Base-by-base conservation (phyloP, 2,797 vertebrate genomes). In the Gymnocypris eckloni region DNA sequence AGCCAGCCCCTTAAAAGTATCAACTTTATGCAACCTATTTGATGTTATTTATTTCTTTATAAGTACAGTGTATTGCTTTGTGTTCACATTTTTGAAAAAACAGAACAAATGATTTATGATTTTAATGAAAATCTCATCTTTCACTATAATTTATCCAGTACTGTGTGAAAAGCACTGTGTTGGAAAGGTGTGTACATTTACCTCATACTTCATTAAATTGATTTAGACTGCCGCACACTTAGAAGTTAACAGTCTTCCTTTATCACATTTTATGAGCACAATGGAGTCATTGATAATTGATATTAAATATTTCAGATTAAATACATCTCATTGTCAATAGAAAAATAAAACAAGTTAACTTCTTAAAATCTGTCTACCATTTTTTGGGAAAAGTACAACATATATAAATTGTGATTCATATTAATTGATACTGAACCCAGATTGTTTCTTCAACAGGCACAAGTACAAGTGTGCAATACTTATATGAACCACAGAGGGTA, bases 121-220 rank as follows among this genome's bases (percentile, higher is more conserved):
- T 54, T 73, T 37, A 28, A 18, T 75, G 4, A 20, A 12, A 76
- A 18, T 54, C 5, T 54, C 6, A 78, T n/a, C 20, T 56, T 77
- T 56, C n/a, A 39, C 11, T 13, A 56, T 56, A 41, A 77, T n/a
- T 16, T n/a, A 56, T 41, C 33, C 75, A 59, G 33, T 61, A 25
- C 45, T n/a, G 20, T 54, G 28, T 13, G 66, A 75, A 64, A 76
- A 52, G 22, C 59, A 54, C 52, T 54, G 16, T 81, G 18, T 73
- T 33, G 7, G 12, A 73, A 72, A 82, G 54, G 3, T 50, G 43
- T 66, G 39, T 83, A 39, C n/a, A 50, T 83, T 41, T 7, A 56
- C 79, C 66, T 70, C 45, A 43, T 78, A 28, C 8, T 28, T 25
- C 52, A 78, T 78, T 79, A 79, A 80, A 67, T 12, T 48, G 43